A percentile compares a stretch with the other conserved stretches of the same genome.
Evolutionary conservation across 2,888 invertebrate genomes (phyloP).

Genomic region (Theodoxus fluviatilis): DNA sequence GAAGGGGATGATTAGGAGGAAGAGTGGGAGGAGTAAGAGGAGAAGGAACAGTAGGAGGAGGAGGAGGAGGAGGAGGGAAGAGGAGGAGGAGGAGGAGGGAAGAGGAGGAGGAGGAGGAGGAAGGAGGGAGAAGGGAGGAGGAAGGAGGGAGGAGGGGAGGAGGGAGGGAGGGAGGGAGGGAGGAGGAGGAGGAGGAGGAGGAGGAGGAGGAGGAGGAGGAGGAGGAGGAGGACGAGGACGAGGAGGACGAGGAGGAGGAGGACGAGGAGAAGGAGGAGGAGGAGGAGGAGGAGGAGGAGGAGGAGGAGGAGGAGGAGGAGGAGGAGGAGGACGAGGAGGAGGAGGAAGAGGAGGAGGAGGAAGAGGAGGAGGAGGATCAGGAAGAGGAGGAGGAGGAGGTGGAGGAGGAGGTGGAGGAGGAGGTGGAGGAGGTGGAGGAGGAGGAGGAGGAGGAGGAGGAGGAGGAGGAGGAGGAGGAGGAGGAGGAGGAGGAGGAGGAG

Average conservation of each 20-base stretch:
- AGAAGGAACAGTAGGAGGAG: background rate
- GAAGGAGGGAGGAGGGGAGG: constrained; percentile 13
- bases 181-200: constrained; percentile 23
- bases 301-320: constrained; percentile 22
- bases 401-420: background rate
- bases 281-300: background rate
- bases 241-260: background rate
- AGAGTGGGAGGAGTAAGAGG: background rate
- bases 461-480: background rate
- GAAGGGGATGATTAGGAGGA: background rate
- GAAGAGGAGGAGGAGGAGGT: constrained; percentile 27
- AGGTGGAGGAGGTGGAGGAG: background rate
- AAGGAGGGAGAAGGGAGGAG: constrained; percentile 19
- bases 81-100: background rate
- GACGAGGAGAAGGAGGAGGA: background rate
- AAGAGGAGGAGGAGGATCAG: constrained; percentile 31
- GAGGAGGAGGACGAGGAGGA: constrained; percentile 31
- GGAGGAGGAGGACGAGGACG: background rate
- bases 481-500: too few relatives aligned
- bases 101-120: background rate
- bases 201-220: background rate
- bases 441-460: background rate
- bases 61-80: background rate
- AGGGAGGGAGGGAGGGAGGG: constrained; percentile 13
- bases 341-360: constrained; percentile 32